Evolutionary conservation across 2,113 vertebrate genomes (phyloP).

Genomic region (Catharus fuscescens): DNA sequence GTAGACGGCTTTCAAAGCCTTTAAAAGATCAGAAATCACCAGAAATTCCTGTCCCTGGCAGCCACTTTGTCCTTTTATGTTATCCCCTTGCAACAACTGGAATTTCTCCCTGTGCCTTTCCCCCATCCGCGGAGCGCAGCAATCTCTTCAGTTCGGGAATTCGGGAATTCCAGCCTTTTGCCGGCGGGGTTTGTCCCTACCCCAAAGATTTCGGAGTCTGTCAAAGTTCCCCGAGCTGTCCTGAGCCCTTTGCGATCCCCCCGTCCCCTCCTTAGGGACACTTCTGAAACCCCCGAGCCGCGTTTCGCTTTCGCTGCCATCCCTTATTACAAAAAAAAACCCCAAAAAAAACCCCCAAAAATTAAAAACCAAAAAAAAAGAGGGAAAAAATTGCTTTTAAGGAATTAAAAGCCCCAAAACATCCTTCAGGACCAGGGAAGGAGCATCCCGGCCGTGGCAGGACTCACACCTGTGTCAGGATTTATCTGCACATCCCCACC

Average conservation of each 20-base stretch:
- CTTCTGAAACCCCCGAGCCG: not conserved
- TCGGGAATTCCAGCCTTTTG: not conserved
- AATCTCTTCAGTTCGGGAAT: not conserved
- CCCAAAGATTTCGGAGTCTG: not conserved
- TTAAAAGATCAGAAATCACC: not conserved
- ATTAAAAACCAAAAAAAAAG: fast-evolving
- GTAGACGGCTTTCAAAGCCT: not conserved
- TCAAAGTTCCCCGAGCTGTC: not conserved
- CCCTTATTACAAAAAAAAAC: not conserved
- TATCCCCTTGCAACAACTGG: not conserved
- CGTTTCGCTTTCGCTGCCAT: not conserved
- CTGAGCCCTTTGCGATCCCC: not conserved
- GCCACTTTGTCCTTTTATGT: fast-evolving
- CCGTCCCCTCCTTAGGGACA: not conserved
- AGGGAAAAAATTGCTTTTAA: not conserved
- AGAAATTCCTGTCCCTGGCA: not conserved
- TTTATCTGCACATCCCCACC: not conserved
- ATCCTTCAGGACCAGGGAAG: not conserved
- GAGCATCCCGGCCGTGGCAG: not conserved
- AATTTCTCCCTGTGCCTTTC: not conserved
- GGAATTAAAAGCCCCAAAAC: not conserved
- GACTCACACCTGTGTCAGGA: not conserved
- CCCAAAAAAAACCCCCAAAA: too few relatives aligned
- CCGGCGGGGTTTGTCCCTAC: not conserved
- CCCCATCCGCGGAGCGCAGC: not conserved